Evolutionary conservation across 2,888 invertebrate species (phyloP).

Genomic region (Drosophila multiciliata): DNA sequence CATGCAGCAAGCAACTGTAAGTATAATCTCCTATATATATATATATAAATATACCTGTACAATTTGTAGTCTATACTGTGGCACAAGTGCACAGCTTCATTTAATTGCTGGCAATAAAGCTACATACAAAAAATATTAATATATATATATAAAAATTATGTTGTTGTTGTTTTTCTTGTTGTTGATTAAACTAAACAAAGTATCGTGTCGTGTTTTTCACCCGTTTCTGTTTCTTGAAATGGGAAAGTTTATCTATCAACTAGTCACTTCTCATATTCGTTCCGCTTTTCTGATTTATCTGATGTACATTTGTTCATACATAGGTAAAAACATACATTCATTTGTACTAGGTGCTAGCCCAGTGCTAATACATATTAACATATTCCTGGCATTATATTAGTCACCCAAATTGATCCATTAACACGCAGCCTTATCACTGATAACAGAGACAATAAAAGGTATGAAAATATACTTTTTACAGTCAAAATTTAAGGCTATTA

Average conservation of each 20-base stretch:
- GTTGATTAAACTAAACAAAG: constrained; percentile 28
- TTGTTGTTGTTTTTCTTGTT: constrained; percentile 17
- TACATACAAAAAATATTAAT: neutral
- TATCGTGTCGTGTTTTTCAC: constrained; percentile 43
- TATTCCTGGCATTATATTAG: neutral
- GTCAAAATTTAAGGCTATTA: neutral
- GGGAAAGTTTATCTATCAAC: constrained; percentile 55
- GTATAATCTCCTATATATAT: neutral
- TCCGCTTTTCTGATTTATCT: constrained; percentile 57
- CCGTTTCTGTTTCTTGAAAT: constrained; percentile 54
- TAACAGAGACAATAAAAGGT: constrained; percentile 10
- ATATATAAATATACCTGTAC: neutral
- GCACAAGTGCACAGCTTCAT: constrained; percentile 46
- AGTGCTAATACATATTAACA: neutral
- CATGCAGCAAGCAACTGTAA: constrained; percentile 2
- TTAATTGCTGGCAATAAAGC: constrained; percentile 40
- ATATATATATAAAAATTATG: neutral
- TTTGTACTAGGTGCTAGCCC: constrained; percentile 13
- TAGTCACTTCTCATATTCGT: constrained; percentile 43
- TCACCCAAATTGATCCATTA: neutral
- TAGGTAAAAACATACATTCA: neutral
- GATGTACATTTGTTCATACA: constrained; percentile 5
- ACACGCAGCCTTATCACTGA: constrained; percentile 25
- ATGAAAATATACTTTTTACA: neutral
- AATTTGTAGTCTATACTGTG: constrained; percentile 25